A percentile compares a stretch with the other conserved stretches of the same genome.
Evolutionary conservation across 1,140 invertebrate genomes (phyloP).

Genomic region (Anadara kagoshimensis): DNA sequence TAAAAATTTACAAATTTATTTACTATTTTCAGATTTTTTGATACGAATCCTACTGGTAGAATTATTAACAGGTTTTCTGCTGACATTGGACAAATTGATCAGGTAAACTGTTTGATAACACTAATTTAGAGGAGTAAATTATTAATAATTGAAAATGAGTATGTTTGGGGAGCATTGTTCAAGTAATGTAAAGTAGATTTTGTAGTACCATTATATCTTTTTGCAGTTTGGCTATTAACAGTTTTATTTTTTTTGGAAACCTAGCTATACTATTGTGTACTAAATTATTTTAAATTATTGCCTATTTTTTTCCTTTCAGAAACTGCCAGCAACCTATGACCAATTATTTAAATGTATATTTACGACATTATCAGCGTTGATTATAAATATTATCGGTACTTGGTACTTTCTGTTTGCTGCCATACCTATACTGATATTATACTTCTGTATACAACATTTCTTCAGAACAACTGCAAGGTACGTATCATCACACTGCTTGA

Average conservation of each 20-base stretch:
- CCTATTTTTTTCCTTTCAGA: constrained; percentile 40
- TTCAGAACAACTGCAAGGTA: constrained; percentile 90
- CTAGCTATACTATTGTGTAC: neutral
- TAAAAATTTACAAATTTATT: too few relatives aligned
- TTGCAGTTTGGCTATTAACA: neutral
- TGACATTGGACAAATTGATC: constrained; percentile 74
- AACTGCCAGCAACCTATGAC: constrained; percentile 56
- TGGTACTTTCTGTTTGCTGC: constrained; percentile 63
- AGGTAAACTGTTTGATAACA: constrained; percentile 41
- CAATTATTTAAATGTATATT: constrained; percentile 52
- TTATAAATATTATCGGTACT: constrained; percentile 59
- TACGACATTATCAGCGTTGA: constrained; percentile 55
- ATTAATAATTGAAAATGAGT: too few relatives aligned
- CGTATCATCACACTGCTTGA: neutral
- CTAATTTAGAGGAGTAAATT: too few relatives aligned
- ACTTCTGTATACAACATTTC: constrained; percentile 82
- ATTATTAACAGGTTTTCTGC: constrained; percentile 84
- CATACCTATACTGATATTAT: constrained; percentile 57
- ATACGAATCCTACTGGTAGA: constrained; percentile 68
- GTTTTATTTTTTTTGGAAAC: neutral
- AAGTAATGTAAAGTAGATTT: too few relatives aligned
- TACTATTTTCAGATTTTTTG: constrained; percentile 61
- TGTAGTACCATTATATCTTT: too few relatives aligned
- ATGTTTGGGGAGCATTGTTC: too few relatives aligned
- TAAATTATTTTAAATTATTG: neutral